Evolutionary conservation across 2,888 invertebrate species (phyloP), one percentile per base, ranked within the genome.

Genomic region (Unio pictorum): DNA sequence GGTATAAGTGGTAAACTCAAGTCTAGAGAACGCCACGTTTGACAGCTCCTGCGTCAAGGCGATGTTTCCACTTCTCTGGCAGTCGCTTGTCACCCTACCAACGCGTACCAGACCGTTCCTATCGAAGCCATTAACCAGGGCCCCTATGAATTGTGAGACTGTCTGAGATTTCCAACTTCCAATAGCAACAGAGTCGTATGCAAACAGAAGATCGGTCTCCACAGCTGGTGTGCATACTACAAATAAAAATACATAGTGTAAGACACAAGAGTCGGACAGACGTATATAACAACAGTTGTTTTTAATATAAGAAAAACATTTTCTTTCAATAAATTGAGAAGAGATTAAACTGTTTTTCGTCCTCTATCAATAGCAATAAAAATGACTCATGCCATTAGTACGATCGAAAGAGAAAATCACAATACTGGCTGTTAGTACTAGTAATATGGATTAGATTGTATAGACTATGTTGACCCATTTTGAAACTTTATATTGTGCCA

Each of bases 141-240:
- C 64, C 20, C 74, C 56, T 59, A 81, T 71, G 30, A 81, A 78
- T 61, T 72, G 64, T 3, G 79, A 71, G 55, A 81, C 75, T 4
- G 71, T 69, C 34, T 64, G 34, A 15, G 81, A 72, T 55, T 74
- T 76, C 45, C 54, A 58, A 3, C 66, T 73, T 30, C 81, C 81
- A 17, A 83, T 64, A 17, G 78, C 69, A 26, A 75, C 67, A 3
- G 80, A 71, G 66, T 83, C 83, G 64, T 76, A 81, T 20, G 79
- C 74, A 63, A 83, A 83, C 64, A 81, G 71, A 58, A 83, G 54
- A 57, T 81, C 81, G 11, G 77, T 73, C 54, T 73, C 68, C 18
- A 45, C 45, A 11, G 45, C 45, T 45, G 45, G 69, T 70, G 55
- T 74, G 73, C 0, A 79, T 74, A 15, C 61, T 45, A 68, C 80